Conservation (phyloP, 2,797 vertebrate genomes). For the Chelon labrosus region DNA sequence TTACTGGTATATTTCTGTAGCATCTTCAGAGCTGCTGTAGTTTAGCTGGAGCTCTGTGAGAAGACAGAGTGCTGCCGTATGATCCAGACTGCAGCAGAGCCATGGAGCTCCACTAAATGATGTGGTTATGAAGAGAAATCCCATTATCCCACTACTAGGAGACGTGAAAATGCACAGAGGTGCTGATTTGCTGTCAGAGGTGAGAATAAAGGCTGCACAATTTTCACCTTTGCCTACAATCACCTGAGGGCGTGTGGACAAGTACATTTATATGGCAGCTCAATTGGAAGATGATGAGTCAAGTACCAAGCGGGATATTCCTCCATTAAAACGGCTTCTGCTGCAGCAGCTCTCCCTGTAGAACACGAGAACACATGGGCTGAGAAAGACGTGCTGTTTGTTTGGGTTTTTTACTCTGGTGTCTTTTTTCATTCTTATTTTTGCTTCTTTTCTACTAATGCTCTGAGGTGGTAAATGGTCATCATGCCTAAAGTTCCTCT, state of each 20-base stretch:
- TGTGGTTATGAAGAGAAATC: conserved; percentile 31
- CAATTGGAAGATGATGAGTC: conserved; percentile 31
- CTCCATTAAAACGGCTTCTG: conserved; percentile 3
- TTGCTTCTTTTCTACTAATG: no score
- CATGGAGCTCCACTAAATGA: conserved; percentile 31
- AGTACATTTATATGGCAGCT: conserved; percentile 24
- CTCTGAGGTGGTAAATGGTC: no score
- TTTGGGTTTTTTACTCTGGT: no score
- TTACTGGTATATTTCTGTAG: no score
- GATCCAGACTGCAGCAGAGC: conserved; percentile 19
- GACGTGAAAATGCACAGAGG: conserved; percentile 31
- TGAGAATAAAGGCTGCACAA: conserved; percentile 18
- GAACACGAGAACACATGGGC: no score
- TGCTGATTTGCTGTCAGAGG: conserved; percentile 44
- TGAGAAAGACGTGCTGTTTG: no score
- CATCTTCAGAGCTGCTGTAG: no score
- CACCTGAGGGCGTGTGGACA: conserved; percentile 2
- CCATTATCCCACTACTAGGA: conserved; percentile 44
- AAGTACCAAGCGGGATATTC: neutral
- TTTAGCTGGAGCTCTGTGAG: neutral
- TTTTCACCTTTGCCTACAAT: conserved; percentile 31
- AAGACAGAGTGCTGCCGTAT: neutral
- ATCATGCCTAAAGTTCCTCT: no score
- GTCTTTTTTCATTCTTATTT: no score
- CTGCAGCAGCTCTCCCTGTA: neutral